Evolutionary conservation across 2,113 vertebrate genomes (phyloP).

Genomic region (Nibea albiflora): DNA sequence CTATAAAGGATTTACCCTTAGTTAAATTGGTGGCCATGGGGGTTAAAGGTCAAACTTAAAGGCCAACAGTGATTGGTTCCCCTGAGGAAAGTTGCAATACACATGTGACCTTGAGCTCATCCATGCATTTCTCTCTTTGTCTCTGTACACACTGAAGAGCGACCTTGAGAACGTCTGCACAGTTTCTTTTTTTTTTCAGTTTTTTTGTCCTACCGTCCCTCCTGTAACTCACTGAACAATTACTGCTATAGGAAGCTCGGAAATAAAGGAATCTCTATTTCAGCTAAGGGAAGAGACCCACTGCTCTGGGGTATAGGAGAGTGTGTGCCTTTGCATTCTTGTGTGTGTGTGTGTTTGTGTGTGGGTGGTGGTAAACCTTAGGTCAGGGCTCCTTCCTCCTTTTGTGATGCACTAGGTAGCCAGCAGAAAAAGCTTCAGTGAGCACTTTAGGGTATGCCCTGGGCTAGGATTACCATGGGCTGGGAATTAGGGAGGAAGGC

Average conservation of each 20-base stretch:
- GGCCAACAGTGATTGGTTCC: constrained; percentile 75
- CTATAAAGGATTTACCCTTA: constrained; percentile 50
- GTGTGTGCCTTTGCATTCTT: constrained; percentile 29
- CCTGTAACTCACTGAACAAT: constrained; percentile 59
- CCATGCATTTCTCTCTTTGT: constrained; percentile 40
- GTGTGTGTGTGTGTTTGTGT: constrained; percentile 16
- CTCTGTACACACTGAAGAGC: constrained; percentile 36
- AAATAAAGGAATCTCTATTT: constrained; percentile 61
- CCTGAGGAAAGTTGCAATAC: constrained; percentile 68
- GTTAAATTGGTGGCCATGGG: constrained; percentile 52
- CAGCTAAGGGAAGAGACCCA: constrained; percentile 50
- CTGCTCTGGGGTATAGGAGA: constrained; percentile 45
- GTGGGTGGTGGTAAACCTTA: constrained; percentile 57
- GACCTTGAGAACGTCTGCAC: constrained; percentile 71
- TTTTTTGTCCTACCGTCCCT: constrained; percentile 42
- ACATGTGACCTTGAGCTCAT: constrained; percentile 66
- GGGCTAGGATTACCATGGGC: constrained; percentile 61
- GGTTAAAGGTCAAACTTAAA: constrained; percentile 76
- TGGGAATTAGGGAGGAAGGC: constrained; percentile 63
- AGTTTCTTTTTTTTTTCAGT: constrained; percentile 45
- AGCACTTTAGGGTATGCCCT: constrained; percentile 57
- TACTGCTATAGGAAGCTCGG: constrained; percentile 48
- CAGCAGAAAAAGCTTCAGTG: constrained; percentile 56
- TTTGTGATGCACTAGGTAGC: constrained; percentile 54
- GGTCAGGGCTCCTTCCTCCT: constrained; percentile 66